These are phyloP conservation scores for Hycleus cichorii DNA, from an alignment of 1,140 invertebrate species.

Conservation along the genomic window DNA sequence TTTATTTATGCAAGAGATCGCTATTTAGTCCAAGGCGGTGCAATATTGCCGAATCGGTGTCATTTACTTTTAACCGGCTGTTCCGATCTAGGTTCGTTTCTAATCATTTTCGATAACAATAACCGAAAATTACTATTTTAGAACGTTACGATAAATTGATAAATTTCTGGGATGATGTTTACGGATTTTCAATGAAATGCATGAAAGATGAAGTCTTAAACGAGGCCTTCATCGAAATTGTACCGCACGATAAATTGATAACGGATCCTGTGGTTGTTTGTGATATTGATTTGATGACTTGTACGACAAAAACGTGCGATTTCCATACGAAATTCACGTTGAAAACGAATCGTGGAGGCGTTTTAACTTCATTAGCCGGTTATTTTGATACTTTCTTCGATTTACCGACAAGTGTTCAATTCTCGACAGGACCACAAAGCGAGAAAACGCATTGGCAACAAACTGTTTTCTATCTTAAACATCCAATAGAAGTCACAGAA, in stretches of 20 bases:
- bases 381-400: constrained; percentile 92
- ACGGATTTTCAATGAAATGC: constrained; percentile 94
- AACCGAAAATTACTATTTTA: constrained; percentile 32
- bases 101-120: constrained; percentile 22
- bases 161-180: constrained; percentile 92
- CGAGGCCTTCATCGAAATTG: constrained; percentile 84
- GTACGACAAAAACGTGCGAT: constrained; percentile 69
- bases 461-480: constrained; percentile 79
- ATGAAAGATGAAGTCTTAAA: constrained; percentile 82
- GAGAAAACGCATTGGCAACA: constrained; percentile 96
- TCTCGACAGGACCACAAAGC: constrained; percentile 68
- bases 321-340: constrained; percentile 75
- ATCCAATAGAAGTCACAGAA: constrained; percentile 62
- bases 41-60: constrained; percentile 83
- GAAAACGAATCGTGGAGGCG: constrained; percentile 59
- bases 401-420: constrained; percentile 53
- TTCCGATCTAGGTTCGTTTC: constrained; percentile 68
- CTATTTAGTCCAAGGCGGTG: constrained; percentile 66
- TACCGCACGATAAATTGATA: constrained; percentile 67
- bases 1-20: constrained; percentile 86
- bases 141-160: constrained; percentile 66
- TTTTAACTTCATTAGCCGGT: constrained; percentile 80
- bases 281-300: constrained; percentile 74
- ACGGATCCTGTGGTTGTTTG: constrained; percentile 62
- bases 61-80: constrained; percentile 83